Base-by-base conservation (phyloP, 2,888 invertebrate species). In the Caenorhabditis angaria region DNA sequence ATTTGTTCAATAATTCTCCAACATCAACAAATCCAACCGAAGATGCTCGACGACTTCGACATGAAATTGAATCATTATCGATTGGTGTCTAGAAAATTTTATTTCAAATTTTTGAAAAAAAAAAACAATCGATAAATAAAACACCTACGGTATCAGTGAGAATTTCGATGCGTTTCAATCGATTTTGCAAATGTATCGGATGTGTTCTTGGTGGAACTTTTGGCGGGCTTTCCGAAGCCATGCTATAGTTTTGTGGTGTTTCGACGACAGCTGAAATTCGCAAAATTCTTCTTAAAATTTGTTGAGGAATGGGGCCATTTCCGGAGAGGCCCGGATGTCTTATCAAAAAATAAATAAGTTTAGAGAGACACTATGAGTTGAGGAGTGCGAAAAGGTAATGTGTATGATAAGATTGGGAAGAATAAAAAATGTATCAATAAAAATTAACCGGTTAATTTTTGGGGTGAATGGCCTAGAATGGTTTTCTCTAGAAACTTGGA, bases 21-120 rank as follows among this genome's bases (percentile, higher is more conserved):
- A 72, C 68, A 41, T 72, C 72, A n/a, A 72, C 72, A 25, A 72
- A 72, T 29, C 72, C 72, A 28, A 72, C 68, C 8, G 68, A 68
- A 47, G 68, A 68, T 0, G 68, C 61, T 61, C 62, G 58, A 54
- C 68, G 61, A 50, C 72, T 72, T 14, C 47, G 65, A 68, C 71
- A 72, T 47, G 27, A n/a, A 18, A 22, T 32, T 28, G 54, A 50
- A 25, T 54, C 61, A 56, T 50, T 61, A 59, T 71, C 71, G 24
- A 32, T 22, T 48, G 32, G 5, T 58, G 60, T 56, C 70, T 70
- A 62, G 51, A 70, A 61, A 56, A 14, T 6, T 10, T 6, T 10
- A 35, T 10, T 10, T 35, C 35, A 35, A 35, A 35, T 35, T 35
- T 35, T 14, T 35, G 35, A 14, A 35, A 35, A 53, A 12, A 27